phyloP scores from a whole-genome alignment of 2,888 invertebrate genomes.

The Leptura quadrifasciata region DNA sequence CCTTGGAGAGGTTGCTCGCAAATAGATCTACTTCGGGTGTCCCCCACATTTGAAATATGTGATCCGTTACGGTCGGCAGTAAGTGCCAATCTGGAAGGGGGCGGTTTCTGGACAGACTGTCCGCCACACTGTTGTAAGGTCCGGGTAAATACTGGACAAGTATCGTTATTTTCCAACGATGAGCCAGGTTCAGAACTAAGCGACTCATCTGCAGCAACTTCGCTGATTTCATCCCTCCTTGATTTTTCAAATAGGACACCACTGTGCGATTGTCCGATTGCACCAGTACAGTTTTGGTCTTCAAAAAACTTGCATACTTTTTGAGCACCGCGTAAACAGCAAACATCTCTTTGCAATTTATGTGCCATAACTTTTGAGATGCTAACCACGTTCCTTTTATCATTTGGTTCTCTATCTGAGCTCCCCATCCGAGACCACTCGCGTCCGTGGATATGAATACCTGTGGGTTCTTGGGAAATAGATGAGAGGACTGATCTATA shows the following conservation, averaged over 20 bases:
- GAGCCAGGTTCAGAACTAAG: not conserved
- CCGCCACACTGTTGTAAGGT: conserved; percentile 45
- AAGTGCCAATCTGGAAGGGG: conserved; percentile 45
- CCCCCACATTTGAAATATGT: conserved; percentile 50
- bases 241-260: conserved; percentile 32
- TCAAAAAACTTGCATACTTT: not conserved
- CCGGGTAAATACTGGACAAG: conserved; percentile 34
- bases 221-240: conserved; percentile 21
- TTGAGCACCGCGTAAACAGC: conserved; percentile 12
- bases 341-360: not conserved
- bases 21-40: conserved; percentile 50
- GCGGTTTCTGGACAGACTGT: conserved; percentile 46
- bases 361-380: not conserved
- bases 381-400: not conserved
- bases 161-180: not conserved
- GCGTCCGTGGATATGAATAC: conserved; percentile 11
- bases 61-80: conserved; percentile 26
- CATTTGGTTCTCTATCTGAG: not conserved
- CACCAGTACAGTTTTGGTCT: conserved; percentile 21
- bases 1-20: conserved; percentile 13
- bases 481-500: not conserved
- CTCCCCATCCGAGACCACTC: not conserved
- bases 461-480: conserved; percentile 1
- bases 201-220: not conserved
- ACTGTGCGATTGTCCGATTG: conserved; percentile 39